Evolutionary conservation across 1,140 invertebrate species (phyloP).

Genomic region (Apis cerana): DNA sequence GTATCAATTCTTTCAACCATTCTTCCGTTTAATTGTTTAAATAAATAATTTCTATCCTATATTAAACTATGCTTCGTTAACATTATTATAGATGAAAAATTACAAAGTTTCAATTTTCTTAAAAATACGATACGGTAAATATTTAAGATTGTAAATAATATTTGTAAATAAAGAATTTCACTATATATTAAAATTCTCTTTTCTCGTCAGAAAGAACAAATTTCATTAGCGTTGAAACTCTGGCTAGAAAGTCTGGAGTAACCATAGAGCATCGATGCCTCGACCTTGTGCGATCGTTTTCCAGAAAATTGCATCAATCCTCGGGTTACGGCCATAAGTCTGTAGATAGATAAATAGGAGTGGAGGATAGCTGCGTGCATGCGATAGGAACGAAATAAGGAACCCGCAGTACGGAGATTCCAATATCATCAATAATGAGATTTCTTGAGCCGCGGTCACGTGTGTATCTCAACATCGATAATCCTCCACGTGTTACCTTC

Average conservation of each 20-base stretch:
- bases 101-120: no score
- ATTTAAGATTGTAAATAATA: no score
- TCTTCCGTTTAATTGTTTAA: no score
- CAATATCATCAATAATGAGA: constrained; percentile 17
- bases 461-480: background rate
- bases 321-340: no score
- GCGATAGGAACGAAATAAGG: background rate
- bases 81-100: no score
- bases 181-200: background rate
- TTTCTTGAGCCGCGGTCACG: background rate
- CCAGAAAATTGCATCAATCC: background rate
- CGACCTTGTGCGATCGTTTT: background rate
- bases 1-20: no score
- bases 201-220: background rate
- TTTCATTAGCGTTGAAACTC: background rate
- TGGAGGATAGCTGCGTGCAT: background rate
- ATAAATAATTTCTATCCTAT: no score
- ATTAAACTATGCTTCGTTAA: no score
- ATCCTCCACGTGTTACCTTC: no score
- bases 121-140: no score
- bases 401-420: background rate
- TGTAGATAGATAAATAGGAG: background rate
- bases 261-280: no score
- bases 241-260: background rate
- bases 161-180: no score